Conservation (phyloP, 2,888 invertebrate genomes). For the Sinhomidia bicolor region DNA sequence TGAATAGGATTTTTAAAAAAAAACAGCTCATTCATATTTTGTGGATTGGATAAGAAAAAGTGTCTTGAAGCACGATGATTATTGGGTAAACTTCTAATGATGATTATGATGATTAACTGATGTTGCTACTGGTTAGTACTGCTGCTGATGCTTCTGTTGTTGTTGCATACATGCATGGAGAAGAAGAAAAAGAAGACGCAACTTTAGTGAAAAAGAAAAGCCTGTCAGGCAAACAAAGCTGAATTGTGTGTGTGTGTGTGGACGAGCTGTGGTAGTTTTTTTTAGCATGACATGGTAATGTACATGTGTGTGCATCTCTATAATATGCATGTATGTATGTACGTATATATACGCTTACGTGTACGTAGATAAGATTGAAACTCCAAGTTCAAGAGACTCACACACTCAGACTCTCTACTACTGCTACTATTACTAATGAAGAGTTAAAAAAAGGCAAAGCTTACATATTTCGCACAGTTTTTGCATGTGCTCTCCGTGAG, state of each 20-base stretch:
- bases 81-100: too few species aligned
- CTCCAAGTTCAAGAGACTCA: slow-evolving; percentile 70
- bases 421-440: not conserved
- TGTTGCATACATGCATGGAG: not conserved
- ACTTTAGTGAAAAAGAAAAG: not conserved
- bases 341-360: not conserved
- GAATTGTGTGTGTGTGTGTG: slow-evolving; percentile 19
- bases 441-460: slow-evolving; percentile 34
- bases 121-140: not conserved
- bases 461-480: slow-evolving; percentile 57
- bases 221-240: slow-evolving; percentile 3
- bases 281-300: not conserved
- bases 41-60: too few species aligned
- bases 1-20: not conserved
- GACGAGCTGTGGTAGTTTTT: slow-evolving; percentile 18
- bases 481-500: slow-evolving; percentile 71
- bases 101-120: not conserved
- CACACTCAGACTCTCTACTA: not conserved
- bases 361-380: slow-evolving; percentile 33
- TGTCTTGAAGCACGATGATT: too few species aligned
- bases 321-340: not conserved
- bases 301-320: not conserved
- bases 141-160: too few species aligned
- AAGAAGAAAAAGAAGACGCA: not conserved
- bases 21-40: slow-evolving; percentile 3